Conservation (phyloP, 2,113 vertebrate species). For the Ameiurus melas region DNA sequence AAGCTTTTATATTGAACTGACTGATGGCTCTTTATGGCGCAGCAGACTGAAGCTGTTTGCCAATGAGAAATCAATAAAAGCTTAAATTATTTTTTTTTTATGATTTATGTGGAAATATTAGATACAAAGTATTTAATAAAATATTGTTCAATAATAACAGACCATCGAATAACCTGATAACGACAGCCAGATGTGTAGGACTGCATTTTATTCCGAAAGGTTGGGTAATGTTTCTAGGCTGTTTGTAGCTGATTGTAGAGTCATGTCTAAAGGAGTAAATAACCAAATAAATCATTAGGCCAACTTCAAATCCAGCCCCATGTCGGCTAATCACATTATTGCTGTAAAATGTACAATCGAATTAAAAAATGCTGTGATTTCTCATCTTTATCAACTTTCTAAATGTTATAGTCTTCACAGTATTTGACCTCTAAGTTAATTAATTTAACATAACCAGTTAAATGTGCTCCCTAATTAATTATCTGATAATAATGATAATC, state of each 20-base stretch:
- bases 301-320: neutral
- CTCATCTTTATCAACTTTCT: neutral
- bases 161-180: neutral
- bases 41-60: neutral
- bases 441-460: neutral
- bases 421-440: neutral
- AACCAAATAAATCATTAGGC: neutral
- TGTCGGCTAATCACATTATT: neutral
- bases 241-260: neutral
- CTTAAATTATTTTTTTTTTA: neutral
- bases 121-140: neutral
- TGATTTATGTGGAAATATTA: neutral
- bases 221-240: neutral
- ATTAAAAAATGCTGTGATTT: neutral
- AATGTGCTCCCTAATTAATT: neutral
- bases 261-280: neutral
- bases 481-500: neutral
- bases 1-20: slow-evolving; percentile 7
- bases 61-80: neutral
- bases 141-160: neutral
- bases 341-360: neutral
- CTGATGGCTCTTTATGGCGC: neutral
- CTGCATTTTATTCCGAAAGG: neutral
- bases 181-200: neutral
- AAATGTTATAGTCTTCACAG: neutral